These are phyloP conservation scores for Rhinoptilus africanus DNA, from an alignment of 2,113 vertebrate genomes.

Conservation along the genomic window DNA sequence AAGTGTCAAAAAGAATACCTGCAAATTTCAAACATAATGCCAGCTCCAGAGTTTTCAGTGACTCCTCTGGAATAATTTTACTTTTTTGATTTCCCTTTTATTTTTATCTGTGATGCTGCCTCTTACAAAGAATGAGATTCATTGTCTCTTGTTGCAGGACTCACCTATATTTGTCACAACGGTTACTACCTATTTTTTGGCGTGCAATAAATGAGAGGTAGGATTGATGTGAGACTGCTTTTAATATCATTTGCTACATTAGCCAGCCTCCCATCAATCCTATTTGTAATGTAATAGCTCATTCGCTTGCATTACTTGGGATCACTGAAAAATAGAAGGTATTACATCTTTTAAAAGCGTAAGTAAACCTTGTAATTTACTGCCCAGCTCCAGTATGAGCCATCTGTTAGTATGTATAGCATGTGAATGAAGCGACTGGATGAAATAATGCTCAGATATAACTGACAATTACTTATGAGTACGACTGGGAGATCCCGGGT, in stretches of 20 bases:
- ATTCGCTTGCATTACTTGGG: neutral
- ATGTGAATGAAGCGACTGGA: neutral
- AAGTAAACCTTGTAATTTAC: constrained; percentile 19
- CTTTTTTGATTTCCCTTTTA: neutral
- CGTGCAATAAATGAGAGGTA: neutral
- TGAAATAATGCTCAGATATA: neutral
- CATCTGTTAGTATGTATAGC: neutral
- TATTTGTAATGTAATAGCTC: neutral
- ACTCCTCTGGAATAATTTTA: neutral
- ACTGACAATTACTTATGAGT: neutral
- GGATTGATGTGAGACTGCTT: neutral
- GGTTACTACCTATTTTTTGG: constrained; percentile 21
- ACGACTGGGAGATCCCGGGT: neutral
- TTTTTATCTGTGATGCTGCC: neutral
- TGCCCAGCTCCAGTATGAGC: neutral
- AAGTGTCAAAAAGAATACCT: neutral
- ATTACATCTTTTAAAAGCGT: neutral
- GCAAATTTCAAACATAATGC: neutral
- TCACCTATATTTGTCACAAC: constrained; percentile 19
- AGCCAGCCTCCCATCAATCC: neutral
- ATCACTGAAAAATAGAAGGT: neutral
- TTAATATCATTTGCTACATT: neutral
- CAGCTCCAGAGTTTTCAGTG: neutral
- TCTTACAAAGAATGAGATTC: neutral
- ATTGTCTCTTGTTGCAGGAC: neutral